These are phyloP conservation scores for Timandra comae DNA, from an alignment of 2,888 invertebrate genomes.

Conservation along the genomic window DNA sequence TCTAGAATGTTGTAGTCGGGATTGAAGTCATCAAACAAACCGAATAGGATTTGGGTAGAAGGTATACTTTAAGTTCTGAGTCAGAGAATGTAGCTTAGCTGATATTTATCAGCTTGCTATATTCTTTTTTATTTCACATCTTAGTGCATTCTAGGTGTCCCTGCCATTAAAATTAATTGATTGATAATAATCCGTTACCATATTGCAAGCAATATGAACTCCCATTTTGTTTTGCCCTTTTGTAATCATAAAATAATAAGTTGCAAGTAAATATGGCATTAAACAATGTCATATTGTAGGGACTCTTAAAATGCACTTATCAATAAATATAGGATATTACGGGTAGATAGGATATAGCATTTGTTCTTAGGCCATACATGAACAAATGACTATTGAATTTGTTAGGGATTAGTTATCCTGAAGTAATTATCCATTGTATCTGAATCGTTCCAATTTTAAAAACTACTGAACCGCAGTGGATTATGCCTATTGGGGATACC, in stretches of 20 bases:
- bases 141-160: conserved; percentile 10
- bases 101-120: conserved; percentile 12
- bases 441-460: not conserved
- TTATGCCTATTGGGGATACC: conserved; percentile 37
- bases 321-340: not conserved
- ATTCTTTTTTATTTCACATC: conserved; percentile 3
- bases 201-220: no score
- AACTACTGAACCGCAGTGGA: conserved; percentile 21
- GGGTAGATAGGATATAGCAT: not conserved
- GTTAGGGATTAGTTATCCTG: not conserved
- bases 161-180: no score
- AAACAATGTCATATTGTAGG: not conserved
- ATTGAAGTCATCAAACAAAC: no score
- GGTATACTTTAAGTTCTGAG: conserved; percentile 12
- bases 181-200: not conserved
- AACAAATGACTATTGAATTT: not conserved
- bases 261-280: not conserved
- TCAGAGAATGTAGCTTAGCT: conserved; percentile 11
- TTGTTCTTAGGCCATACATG: not conserved
- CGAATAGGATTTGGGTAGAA: conserved; percentile 5
- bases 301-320: not conserved
- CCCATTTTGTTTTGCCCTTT: not conserved
- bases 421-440: not conserved
- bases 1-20: no score
- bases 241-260: no score